Conservation (phyloP, 2,888 invertebrate species). For the Rutpela maculata region DNA sequence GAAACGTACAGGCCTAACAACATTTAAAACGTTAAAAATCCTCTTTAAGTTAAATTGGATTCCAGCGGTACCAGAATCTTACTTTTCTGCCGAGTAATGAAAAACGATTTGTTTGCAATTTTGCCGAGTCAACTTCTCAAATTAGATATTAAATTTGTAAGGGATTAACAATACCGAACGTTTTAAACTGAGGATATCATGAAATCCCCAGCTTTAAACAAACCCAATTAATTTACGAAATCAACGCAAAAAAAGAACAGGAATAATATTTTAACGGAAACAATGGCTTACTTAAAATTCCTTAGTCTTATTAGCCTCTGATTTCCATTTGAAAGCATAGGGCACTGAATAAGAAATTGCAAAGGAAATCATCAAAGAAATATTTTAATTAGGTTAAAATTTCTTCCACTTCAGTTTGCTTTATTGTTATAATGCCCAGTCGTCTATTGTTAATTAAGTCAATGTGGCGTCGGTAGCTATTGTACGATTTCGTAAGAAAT, state of each 20-base stretch:
- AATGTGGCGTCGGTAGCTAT: no score
- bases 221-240: slow-evolving; percentile 14
- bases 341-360: slow-evolving; percentile 11
- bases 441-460: slow-evolving; percentile 5
- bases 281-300: slow-evolving; percentile 17
- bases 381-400: slow-evolving; percentile 21
- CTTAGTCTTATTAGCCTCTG: slow-evolving; percentile 19
- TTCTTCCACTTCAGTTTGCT: slow-evolving; percentile 4
- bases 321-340: slow-evolving; percentile 18
- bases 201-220: background rate
- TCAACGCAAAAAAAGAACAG: background rate
- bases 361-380: slow-evolving; percentile 20
- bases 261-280: slow-evolving; percentile 10
- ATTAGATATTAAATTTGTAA: slow-evolving; percentile 33
- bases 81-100: slow-evolving; percentile 20
- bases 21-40: slow-evolving; percentile 27
- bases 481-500: no score
- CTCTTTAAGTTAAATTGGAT: slow-evolving; percentile 29
- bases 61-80: slow-evolving; percentile 12
- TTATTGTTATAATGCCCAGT: background rate
- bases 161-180: slow-evolving; percentile 21
- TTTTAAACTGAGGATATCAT: slow-evolving; percentile 9
- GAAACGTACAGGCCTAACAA: slow-evolving; percentile 4
- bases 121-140: slow-evolving; percentile 33
- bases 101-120: slow-evolving; percentile 32